A percentile compares a stretch with the other conserved stretches of the same genome.
Conservation (phyloP, 2,888 invertebrate species). For the Hypena proboscidalis region DNA sequence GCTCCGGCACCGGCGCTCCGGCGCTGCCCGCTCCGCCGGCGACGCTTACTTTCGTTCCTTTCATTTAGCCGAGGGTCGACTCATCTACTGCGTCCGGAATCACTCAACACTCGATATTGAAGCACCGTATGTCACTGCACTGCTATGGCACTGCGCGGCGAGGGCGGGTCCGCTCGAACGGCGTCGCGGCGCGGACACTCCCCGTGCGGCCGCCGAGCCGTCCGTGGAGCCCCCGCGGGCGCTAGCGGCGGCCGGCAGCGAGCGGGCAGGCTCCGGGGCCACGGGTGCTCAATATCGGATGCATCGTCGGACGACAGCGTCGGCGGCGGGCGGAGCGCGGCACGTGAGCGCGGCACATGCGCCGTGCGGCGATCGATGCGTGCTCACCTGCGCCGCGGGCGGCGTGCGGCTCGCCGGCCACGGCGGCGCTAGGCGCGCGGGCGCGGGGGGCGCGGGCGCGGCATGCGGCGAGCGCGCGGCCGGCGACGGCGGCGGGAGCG, state of each 20-base stretch:
- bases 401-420: conserved; percentile 60
- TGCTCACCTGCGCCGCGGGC: conserved; percentile 56
- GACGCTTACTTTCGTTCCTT: conserved; percentile 10
- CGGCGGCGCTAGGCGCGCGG: conserved; percentile 68
- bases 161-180: conserved; percentile 13
- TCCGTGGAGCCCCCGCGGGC: conserved; percentile 4
- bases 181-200: conserved; percentile 14
- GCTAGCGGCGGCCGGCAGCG: conserved; percentile 7
- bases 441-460: conserved; percentile 65
- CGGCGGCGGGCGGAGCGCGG: conserved; percentile 20
- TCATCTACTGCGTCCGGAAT: neutral
- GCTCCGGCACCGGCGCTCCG: conserved; percentile 18
- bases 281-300: conserved; percentile 28
- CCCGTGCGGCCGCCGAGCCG: conserved; percentile 3
- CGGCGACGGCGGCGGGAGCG: conserved; percentile 62
- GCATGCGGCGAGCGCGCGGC: conserved; percentile 67
- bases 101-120: conserved; percentile 18
- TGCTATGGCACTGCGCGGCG: conserved; percentile 10
- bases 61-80: conserved; percentile 7
- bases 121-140: conserved; percentile 30
- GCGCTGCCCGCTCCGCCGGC: conserved; percentile 12
- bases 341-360: conserved; percentile 26
- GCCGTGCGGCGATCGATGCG: conserved; percentile 38
- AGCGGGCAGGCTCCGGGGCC: conserved; percentile 11
- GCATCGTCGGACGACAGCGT: conserved; percentile 12